phyloP scores from a whole-genome alignment of 2,113 vertebrate species.

The Alethe diademata region DNA sequence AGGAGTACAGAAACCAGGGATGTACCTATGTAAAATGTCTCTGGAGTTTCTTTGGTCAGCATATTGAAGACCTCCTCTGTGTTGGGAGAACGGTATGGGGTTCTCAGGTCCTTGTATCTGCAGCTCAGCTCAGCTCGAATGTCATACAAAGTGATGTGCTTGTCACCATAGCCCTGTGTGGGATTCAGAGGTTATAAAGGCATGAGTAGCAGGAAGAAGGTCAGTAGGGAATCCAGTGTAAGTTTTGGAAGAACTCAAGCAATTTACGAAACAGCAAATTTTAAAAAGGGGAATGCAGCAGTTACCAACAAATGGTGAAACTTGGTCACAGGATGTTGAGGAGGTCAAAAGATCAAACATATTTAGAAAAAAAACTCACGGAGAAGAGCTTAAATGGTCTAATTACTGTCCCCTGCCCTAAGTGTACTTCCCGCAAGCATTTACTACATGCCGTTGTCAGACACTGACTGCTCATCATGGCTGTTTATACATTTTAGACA shows the following conservation, averaged over 20 bases:
- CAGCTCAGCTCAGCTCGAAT: constrained; percentile 97
- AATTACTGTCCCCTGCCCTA: neutral
- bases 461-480: neutral
- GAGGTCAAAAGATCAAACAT: neutral
- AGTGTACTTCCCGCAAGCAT: neutral
- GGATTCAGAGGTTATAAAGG: neutral
- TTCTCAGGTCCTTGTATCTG: constrained; percentile 95
- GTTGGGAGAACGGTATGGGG: constrained; percentile 90
- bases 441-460: neutral
- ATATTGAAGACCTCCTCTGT: constrained; percentile 97
- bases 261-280: neutral
- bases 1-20: neutral
- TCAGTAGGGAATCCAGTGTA: neutral
- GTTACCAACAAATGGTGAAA: neutral
- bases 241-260: neutral
- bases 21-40: constrained; percentile 97
- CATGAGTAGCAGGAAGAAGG: neutral
- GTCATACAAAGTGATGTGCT: constrained; percentile 96
- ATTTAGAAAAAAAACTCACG: neutral
- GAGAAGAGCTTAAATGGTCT: neutral
- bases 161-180: constrained; percentile 93
- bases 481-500: neutral
- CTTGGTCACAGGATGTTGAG: neutral
- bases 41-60: constrained; percentile 98
- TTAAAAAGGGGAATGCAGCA: neutral